Percentiles rank a stretch among this genome's conserved stretches.
Conservation (phyloP, 2,888 invertebrate genomes). For the Drosophila neonasuta region DNA sequence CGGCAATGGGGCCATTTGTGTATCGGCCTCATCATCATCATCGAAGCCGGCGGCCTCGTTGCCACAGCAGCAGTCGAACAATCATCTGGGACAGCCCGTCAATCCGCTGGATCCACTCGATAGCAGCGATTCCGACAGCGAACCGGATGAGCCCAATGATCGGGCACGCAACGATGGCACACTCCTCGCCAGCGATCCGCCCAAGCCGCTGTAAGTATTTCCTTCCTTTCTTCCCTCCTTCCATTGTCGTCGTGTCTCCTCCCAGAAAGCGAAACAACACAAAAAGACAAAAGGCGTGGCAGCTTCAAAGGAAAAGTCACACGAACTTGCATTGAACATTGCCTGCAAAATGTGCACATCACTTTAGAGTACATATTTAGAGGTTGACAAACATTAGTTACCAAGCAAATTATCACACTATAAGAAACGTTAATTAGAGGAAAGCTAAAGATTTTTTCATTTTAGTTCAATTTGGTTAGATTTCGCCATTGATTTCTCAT, state of each 20-base stretch:
- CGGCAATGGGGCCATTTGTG: slow-evolving; percentile 68
- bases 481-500: too few species aligned
- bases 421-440: too few species aligned
- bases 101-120: slow-evolving; percentile 87
- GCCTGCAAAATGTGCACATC: slow-evolving; percentile 28
- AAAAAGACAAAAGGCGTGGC: slow-evolving; percentile 51
- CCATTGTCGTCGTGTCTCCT: neutral
- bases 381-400: neutral
- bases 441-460: too few species aligned
- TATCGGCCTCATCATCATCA: slow-evolving; percentile 67
- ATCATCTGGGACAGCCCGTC: slow-evolving; percentile 82
- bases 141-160: slow-evolving; percentile 91
- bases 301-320: neutral
- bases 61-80: slow-evolving; percentile 81
- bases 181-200: slow-evolving; percentile 96
- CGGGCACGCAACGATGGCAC: slow-evolving; percentile 95
- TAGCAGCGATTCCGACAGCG: slow-evolving; percentile 91
- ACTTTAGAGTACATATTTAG: neutral
- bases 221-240: neutral
- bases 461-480: too few species aligned
- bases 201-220: slow-evolving; percentile 94
- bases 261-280: slow-evolving; percentile 25
- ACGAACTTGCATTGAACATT: slow-evolving; percentile 2
- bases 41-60: slow-evolving; percentile 80
- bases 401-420: too few species aligned